Base-by-base conservation (phyloP, 2,113 vertebrate genomes). In the Orycteropus afer region DNA sequence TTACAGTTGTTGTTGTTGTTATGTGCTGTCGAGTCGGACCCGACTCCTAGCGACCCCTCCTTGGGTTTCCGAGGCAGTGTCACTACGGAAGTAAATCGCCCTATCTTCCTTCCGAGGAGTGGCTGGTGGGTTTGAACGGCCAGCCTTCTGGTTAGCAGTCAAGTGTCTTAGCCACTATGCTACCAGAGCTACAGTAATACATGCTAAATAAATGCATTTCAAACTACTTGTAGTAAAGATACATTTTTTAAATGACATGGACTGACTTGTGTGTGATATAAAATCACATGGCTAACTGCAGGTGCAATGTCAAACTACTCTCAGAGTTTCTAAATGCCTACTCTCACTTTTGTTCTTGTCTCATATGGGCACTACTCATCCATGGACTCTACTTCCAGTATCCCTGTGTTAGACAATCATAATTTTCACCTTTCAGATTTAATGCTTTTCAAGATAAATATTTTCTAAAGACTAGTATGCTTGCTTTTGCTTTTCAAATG, bases 251-350 rank as follows among this genome's bases (percentile, higher is more conserved):
- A 86, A 84, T 82, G 47, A 40, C 27, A 63, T n/a, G 8, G 34
- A 53, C 81, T 90, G n/a, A 79, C 76, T 86, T 93, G 85, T 82
- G 22, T 22, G 77, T 95, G 92, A 85, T 63, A 76, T 8, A 81
- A 87, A 94, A 87, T 88, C 17, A 63, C 22, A 32, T 3, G 23
- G 14, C 47, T 89, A 34, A 29, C 65, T 77, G 13, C 85, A 82
- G 23, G 76, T 1, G 25, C 71, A 57, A 42, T 51, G 45, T 94
- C 22, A 89, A 65, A 77, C 10, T 73, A 42, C 37, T 74, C 18
- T 76, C 73, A 73, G 63, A 86, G 57, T 88, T 77, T 92, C 78
- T 80, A 93, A 80, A 29, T 83, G 45, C 14, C 74, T 73, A 71
- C 40, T 29, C 18, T 86, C 34, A 51, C 34, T 76, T 91, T 94